phyloP scores from a whole-genome alignment of 2,113 vertebrate species.

The Nothocercus nigrocapillus region DNA sequence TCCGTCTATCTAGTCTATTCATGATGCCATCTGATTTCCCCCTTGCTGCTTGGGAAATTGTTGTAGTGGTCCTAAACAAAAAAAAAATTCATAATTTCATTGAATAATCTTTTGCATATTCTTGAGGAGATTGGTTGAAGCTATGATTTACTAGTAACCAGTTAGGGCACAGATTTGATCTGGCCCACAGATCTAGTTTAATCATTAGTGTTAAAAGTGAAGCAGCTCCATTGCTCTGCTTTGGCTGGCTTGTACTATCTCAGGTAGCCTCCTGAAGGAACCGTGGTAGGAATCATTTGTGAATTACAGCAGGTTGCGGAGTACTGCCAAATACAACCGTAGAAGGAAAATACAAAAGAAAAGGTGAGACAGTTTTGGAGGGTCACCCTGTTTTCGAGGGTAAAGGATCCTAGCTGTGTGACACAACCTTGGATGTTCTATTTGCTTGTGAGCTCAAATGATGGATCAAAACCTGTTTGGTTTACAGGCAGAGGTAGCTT shows the following conservation, averaged over 20 bases:
- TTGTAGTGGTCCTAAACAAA: not conserved
- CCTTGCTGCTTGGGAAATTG: not conserved
- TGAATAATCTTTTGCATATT: not conserved
- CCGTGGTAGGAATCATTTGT: not conserved
- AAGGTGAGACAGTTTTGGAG: no score
- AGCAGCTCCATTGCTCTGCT: not conserved
- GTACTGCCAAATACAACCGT: no score
- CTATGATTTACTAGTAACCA: not conserved
- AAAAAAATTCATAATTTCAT: not conserved
- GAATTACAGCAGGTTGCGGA: not conserved
- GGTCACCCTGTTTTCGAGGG: rapidly evolving
- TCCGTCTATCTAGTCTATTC: not conserved
- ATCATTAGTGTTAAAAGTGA: not conserved
- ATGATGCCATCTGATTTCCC: not conserved
- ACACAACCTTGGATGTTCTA: rapidly evolving
- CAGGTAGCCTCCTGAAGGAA: not conserved
- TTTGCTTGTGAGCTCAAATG: not conserved
- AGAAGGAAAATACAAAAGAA: no score
- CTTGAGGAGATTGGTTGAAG: not conserved
- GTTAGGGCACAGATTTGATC: not conserved
- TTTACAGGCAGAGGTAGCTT: not conserved
- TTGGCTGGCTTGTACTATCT: not conserved
- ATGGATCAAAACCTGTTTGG: not conserved
- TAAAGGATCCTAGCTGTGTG: not conserved
- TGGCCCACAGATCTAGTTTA: not conserved